phyloP scores from a whole-genome alignment of 2,888 invertebrate genomes.

The Eilema depressum region DNA sequence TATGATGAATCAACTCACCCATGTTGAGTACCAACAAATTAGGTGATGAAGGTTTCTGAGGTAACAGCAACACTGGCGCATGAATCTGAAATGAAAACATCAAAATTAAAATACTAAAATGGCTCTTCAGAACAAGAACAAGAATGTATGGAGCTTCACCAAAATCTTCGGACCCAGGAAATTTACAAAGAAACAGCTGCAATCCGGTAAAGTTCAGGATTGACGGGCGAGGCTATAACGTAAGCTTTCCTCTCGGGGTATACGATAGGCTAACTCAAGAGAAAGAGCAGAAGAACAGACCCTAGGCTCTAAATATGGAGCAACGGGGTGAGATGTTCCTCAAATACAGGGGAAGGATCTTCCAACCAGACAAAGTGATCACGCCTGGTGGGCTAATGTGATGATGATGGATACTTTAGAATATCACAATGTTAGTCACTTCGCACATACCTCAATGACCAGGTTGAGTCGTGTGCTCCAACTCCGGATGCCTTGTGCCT shows the following conservation, averaged over 20 bases:
- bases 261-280: neutral
- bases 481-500: conserved; percentile 70
- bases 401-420: neutral
- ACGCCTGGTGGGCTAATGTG: neutral
- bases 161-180: neutral
- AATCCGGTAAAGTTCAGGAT: too few relatives aligned
- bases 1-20: conserved; percentile 74
- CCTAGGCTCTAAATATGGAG: neutral
- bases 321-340: too few relatives aligned
- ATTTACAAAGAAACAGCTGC: too few relatives aligned
- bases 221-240: neutral
- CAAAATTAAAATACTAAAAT: neutral
- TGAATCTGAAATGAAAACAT: conserved; percentile 79
- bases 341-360: too few relatives aligned
- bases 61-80: conserved; percentile 91
- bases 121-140: too few relatives aligned
- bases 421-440: neutral
- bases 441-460: conserved; percentile 83
- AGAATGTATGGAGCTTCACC: too few relatives aligned
- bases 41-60: conserved; percentile 93
- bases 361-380: too few relatives aligned
- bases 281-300: neutral
- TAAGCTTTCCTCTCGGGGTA: neutral
- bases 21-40: conserved; percentile 92
- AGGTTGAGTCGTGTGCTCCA: conserved; percentile 87